Evolutionary conservation across 2,113 vertebrate species (phyloP).

Genomic region (Phodopus roborovskii): DNA sequence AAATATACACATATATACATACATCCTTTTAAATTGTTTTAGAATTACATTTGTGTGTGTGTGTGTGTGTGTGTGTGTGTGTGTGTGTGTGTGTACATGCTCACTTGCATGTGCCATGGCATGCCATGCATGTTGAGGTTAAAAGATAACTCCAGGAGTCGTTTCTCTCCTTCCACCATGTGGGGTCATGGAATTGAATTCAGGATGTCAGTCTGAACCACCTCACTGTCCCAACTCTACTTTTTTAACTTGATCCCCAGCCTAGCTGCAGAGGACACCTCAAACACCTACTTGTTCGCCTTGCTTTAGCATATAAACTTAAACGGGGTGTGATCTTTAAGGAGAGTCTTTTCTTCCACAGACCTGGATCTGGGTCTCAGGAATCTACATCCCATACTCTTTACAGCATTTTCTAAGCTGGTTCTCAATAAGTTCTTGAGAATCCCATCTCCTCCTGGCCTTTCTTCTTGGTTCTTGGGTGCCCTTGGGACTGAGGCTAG

Average conservation of each 20-base stretch:
- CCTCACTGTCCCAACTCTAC: background rate
- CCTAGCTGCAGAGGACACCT: background rate
- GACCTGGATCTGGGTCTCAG: background rate
- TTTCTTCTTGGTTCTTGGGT: background rate
- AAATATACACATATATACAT: background rate
- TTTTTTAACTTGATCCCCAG: background rate
- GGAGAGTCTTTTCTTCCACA: background rate
- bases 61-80: background rate
- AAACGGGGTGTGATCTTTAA: background rate
- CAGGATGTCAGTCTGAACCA: background rate
- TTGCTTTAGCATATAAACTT: background rate
- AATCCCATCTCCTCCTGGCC: background rate
- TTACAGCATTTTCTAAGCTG: background rate
- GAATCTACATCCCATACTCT: background rate
- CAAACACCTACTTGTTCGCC: background rate
- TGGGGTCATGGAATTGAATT: background rate
- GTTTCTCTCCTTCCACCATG: background rate
- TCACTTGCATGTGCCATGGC: background rate
- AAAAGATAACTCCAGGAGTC: background rate
- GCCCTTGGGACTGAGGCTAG: background rate
- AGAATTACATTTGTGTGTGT: background rate
- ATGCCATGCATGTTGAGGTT: background rate
- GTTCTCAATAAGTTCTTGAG: background rate
- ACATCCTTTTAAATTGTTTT: background rate
- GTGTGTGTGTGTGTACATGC: background rate